Evolutionary conservation across 2,113 vertebrate genomes (phyloP).

Genomic region (Clarias gariepinus): DNA sequence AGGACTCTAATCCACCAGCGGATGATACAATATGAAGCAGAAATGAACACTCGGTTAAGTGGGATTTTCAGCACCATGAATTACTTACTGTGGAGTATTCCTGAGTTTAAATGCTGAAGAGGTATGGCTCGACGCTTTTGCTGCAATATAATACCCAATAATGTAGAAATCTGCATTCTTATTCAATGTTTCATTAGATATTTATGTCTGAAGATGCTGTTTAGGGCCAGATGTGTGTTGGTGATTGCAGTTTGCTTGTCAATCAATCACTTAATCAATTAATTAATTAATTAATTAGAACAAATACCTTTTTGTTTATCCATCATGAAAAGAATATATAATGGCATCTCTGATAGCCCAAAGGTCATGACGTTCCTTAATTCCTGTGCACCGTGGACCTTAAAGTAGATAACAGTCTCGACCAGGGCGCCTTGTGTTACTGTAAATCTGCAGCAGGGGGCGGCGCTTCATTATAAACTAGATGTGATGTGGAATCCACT

Average conservation of each 20-base stretch:
- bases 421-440: constrained; percentile 13
- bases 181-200: not conserved
- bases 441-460: constrained; percentile 31
- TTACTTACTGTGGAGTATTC: constrained; percentile 15
- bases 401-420: not conserved
- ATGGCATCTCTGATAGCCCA: not conserved
- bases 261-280: too few species aligned
- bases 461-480: constrained; percentile 30
- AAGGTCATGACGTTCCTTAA: not conserved
- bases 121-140: not conserved
- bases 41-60: constrained; percentile 36
- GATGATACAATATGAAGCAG: constrained; percentile 38
- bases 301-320: not conserved
- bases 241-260: not conserved
- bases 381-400: not conserved
- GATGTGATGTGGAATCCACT: not conserved
- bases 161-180: not conserved
- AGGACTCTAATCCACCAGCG: constrained; percentile 41
- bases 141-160: not conserved
- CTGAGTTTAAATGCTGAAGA: not conserved
- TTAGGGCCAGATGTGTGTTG: not conserved
- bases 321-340: not conserved
- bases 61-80: constrained; percentile 33
- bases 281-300: not conserved
- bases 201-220: not conserved